Conservation (phyloP, 2,888 invertebrate species). For the Agrochola circellaris region DNA sequence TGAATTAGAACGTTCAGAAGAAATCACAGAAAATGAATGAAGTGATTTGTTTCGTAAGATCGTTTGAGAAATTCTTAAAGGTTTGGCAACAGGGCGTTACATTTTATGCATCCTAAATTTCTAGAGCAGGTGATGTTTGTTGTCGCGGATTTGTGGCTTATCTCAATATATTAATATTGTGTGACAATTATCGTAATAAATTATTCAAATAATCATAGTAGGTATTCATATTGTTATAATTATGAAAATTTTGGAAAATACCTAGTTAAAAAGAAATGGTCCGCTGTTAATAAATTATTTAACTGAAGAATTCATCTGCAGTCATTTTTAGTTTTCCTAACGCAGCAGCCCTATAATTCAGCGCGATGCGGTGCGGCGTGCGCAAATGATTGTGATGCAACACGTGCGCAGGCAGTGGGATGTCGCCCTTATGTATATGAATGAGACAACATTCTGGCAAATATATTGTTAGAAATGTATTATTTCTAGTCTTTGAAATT, state of each 20-base stretch:
- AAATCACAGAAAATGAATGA: background rate
- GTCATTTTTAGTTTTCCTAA: background rate
- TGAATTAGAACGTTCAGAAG: background rate
- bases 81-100: background rate
- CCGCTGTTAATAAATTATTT: background rate
- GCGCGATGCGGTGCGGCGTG: conserved; percentile 49
- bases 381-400: conserved; percentile 66
- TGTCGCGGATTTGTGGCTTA: too few species aligned
- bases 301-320: background rate
- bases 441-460: conserved; percentile 17
- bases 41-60: background rate
- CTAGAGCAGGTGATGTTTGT: background rate
- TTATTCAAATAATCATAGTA: too few species aligned
- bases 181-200: too few species aligned
- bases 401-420: conserved; percentile 47
- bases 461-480: background rate
- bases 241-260: background rate
- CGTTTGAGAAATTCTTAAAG: background rate
- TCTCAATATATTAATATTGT: too few species aligned
- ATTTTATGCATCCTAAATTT: background rate
- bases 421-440: conserved; percentile 42
- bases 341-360: conserved; percentile 30
- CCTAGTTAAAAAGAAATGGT: background rate
- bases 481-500: background rate
- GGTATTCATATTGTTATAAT: background rate